A percentile compares a stretch with the other conserved stretches of the same genome.
These are phyloP conservation scores for Chrysaora quinquecirrha DNA, from an alignment of 30 jellyfish, hydroid and myxozoan species.

Conservation along the genomic window DNA sequence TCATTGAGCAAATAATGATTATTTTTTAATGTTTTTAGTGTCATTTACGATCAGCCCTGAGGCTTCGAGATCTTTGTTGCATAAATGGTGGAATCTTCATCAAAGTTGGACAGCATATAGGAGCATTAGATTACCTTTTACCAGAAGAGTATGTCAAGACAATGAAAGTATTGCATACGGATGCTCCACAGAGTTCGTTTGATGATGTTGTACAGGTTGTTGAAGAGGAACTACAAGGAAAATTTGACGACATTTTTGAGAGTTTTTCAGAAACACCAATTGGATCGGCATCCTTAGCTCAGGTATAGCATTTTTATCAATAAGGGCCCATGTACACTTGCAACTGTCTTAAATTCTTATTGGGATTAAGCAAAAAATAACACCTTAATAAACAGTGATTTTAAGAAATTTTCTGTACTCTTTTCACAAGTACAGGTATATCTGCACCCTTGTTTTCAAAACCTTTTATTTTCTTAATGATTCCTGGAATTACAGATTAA, in stretches of 20 bases:
- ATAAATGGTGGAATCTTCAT: constrained; percentile 92
- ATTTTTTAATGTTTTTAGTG: too few species aligned
- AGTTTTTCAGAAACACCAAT: constrained; percentile 84
- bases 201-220: constrained; percentile 82
- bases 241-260: constrained; percentile 34
- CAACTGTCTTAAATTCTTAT: too few species aligned
- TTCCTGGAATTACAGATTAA: too few species aligned
- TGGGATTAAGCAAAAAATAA: too few species aligned
- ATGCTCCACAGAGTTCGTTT: constrained; percentile 90
- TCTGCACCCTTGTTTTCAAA: too few species aligned
- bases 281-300: constrained; percentile 98
- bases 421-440: too few species aligned
- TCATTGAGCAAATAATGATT: too few species aligned
- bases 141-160: constrained; percentile 95
- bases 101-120: constrained; percentile 97
- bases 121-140: constrained; percentile 91
- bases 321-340: too few species aligned
- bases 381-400: too few species aligned
- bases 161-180: constrained; percentile 81
- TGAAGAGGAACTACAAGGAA: constrained; percentile 70
- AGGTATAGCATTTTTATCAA: too few species aligned
- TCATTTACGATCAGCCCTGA: constrained; percentile 89
- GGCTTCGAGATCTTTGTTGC: constrained; percentile 84
- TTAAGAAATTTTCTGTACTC: too few species aligned
- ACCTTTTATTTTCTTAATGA: too few species aligned